Conservation (phyloP, 2,113 vertebrate species). For the Piprites chloris region DNA sequence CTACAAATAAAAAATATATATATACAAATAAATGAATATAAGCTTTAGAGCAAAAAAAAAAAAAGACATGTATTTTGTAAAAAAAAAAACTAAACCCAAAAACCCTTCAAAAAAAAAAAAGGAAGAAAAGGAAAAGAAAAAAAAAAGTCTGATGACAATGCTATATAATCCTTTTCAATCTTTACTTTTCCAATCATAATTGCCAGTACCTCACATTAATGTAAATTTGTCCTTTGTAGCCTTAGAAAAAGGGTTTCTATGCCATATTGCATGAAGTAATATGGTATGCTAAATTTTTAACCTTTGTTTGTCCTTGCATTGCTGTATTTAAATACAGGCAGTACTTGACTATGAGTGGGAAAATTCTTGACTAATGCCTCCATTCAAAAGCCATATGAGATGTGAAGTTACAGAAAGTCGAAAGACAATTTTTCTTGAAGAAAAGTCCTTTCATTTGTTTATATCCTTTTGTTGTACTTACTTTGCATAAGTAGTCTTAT, state of each 20-base stretch:
- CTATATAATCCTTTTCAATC: constrained; percentile 28
- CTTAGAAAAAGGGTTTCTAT: constrained; percentile 2
- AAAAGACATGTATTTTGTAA: constrained; percentile 67
- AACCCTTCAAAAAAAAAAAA: not conserved
- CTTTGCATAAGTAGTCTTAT: constrained; percentile 7
- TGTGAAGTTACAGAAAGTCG: not conserved
- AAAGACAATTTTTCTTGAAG: constrained; percentile 20
- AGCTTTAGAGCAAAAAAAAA: constrained; percentile 67
- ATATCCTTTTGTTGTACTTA: not conserved
- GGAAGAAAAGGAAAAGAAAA: not conserved
- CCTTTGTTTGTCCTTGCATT: not conserved
- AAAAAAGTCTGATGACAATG: constrained; percentile 53
- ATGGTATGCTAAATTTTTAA: not conserved
- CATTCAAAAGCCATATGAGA: constrained; percentile 54
- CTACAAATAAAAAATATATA: constrained; percentile 50
- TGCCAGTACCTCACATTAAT: constrained; percentile 45
- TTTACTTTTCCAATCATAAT: constrained; percentile 17
- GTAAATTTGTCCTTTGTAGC: constrained; percentile 1
- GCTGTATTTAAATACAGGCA: constrained; percentile 38
- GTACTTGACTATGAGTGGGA: constrained; percentile 11
- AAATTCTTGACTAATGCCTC: constrained; percentile 24
- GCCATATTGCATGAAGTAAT: constrained; percentile 25
- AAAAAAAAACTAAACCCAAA: not conserved
- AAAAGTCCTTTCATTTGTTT: constrained; percentile 19
- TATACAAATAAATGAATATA: constrained; percentile 51